phyloP scores from a whole-genome alignment of 2,113 vertebrate species.

The Pterocles orientalis region DNA sequence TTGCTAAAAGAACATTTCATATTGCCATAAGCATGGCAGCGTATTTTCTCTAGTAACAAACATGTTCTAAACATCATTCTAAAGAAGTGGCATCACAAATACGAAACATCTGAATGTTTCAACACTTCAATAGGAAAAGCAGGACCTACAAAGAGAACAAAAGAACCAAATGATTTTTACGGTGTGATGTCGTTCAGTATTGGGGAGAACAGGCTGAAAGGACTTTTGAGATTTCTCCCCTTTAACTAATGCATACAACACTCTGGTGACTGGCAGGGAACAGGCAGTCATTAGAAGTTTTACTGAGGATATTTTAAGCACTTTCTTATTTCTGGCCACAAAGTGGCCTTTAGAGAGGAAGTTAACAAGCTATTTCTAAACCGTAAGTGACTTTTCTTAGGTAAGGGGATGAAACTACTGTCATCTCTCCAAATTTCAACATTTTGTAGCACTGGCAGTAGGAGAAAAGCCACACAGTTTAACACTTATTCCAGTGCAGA shows the following conservation, averaged over 20 bases:
- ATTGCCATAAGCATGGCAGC: accelerated
- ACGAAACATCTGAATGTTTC: neutral
- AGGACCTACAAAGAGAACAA: neutral
- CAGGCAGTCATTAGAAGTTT: neutral
- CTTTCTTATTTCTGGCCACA: neutral
- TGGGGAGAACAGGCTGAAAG: neutral
- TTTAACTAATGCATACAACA: neutral
- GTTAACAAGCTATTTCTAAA: neutral
- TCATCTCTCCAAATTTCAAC: accelerated
- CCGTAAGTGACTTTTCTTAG: neutral
- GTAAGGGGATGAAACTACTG: neutral
- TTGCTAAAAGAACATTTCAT: neutral
- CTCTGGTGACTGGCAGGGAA: neutral
- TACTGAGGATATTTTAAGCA: neutral
- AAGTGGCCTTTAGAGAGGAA: neutral
- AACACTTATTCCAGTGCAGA: neutral
- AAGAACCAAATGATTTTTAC: neutral
- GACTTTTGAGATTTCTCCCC: neutral
- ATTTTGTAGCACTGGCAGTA: neutral
- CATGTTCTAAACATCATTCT: neutral
- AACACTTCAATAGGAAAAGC: neutral
- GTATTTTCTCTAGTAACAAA: neutral
- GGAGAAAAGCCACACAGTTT: accelerated
- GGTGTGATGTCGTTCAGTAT: accelerated
- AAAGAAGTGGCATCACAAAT: neutral